Conservation (phyloP, 2,113 vertebrate genomes). For the Syngnathoides biaculeatus region DNA sequence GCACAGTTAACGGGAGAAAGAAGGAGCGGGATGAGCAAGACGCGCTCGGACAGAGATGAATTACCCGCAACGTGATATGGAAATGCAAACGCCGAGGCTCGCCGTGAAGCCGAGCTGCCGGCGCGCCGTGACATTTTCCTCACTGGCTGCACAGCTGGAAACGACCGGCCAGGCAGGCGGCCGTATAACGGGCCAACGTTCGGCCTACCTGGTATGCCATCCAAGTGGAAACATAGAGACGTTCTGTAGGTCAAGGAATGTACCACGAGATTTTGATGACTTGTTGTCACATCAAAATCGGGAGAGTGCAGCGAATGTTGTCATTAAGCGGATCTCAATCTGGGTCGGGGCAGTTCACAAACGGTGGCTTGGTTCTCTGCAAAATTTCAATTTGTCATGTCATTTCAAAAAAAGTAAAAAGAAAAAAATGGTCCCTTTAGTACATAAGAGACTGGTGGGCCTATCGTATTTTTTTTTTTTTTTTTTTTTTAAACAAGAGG, state of each 20-base stretch:
- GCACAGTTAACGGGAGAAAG: not conserved
- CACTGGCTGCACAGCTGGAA: conserved; percentile 34
- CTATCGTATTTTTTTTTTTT: too few species aligned
- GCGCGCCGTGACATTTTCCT: conserved; percentile 39
- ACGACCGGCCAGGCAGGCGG: conserved; percentile 5
- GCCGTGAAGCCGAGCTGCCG: conserved; percentile 50
- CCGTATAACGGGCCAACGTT: conserved; percentile 19
- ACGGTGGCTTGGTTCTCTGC: too few species aligned
- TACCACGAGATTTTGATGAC: too few species aligned
- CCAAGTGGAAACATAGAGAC: conserved; percentile 20
- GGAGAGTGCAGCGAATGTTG: too few species aligned
- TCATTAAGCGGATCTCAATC: too few species aligned
- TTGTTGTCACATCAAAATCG: too few species aligned
- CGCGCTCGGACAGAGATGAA: not conserved
- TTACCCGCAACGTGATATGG: not conserved
- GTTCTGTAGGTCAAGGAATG: not conserved
- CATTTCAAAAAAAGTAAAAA: too few species aligned
- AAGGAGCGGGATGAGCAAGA: not conserved
- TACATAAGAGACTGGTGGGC: too few species aligned
- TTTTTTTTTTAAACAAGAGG: too few species aligned
- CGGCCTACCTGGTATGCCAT: conserved; percentile 29
- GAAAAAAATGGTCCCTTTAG: too few species aligned
- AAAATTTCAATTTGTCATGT: too few species aligned
- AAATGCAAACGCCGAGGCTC: conserved; percentile 28
- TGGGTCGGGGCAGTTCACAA: too few species aligned